phyloP scores from a whole-genome alignment of 2,113 vertebrate species.

The Oryzias woworae region DNA sequence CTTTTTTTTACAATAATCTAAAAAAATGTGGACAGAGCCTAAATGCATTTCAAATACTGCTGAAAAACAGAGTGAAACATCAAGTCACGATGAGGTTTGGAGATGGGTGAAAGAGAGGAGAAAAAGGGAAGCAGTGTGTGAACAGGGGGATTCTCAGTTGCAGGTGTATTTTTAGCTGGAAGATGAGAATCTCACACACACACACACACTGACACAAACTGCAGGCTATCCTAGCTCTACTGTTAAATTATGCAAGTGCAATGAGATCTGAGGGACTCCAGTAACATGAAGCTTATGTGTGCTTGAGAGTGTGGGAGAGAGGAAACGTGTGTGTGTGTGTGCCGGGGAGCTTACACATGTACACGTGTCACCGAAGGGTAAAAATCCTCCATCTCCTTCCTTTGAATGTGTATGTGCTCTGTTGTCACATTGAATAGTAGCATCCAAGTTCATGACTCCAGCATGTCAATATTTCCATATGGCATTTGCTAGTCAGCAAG shows the following conservation, averaged over 20 bases:
- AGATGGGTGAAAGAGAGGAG: slow-evolving; percentile 20
- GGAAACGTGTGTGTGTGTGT: slow-evolving; percentile 20
- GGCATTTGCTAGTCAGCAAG: slow-evolving; percentile 18
- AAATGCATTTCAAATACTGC: slow-evolving; percentile 27
- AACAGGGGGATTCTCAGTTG: slow-evolving; percentile 60
- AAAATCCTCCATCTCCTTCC: slow-evolving; percentile 1
- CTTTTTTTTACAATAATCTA: no score
- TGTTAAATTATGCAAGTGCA: slow-evolving; percentile 73
- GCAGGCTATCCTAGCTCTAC: slow-evolving; percentile 61
- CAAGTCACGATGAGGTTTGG: no score
- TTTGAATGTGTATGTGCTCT: slow-evolving; percentile 8
- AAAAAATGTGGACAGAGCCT: neutral
- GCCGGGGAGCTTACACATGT: slow-evolving; percentile 14
- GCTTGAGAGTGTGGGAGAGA: slow-evolving; percentile 2
- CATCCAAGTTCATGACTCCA: slow-evolving; percentile 19
- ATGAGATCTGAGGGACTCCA: slow-evolving; percentile 63
- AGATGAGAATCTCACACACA: slow-evolving; percentile 19
- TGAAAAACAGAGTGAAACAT: slow-evolving; percentile 1
- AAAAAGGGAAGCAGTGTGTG: slow-evolving; percentile 18
- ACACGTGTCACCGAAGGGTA: slow-evolving; percentile 28
- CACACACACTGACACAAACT: slow-evolving; percentile 37
- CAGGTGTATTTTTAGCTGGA: slow-evolving; percentile 68
- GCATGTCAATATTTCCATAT: slow-evolving; percentile 4
- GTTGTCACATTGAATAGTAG: slow-evolving; percentile 16
- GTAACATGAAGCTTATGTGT: slow-evolving; percentile 50